Evolutionary conservation across 2,797 vertebrate species (phyloP), one percentile per base, ranked within the genome.

Genomic region (Petrocephalus schoutedeni): DNA sequence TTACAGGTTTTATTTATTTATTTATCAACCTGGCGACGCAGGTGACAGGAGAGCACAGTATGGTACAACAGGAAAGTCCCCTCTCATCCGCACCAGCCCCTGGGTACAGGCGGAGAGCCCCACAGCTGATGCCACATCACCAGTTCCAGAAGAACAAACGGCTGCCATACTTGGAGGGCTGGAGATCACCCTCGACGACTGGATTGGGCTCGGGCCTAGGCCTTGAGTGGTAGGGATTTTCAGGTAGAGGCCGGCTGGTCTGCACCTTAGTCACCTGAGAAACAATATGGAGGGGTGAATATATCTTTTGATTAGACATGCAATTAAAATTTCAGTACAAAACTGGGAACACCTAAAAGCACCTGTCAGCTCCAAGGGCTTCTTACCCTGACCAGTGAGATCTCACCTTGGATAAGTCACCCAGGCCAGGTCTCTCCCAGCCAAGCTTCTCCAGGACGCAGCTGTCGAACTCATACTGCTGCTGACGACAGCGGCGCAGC

Each of bases 381-480:
- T 23, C 54, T 12, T 54, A 19, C 23, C 51, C 16, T 36, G 9
- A 64, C 19, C 28, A 2, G 19, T 28, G 16, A 67, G 57, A 56
- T 80, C 91, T 96, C 94, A 99, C 98, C 98, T 99, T 99, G 12
- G 98, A 99, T 90, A 99, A 95, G 2, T 98, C 92, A 90, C 98
- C 98, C 89, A 99, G 95, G 0, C 96, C 95, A 1, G 98, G 98
- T 85, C 98, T 96, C 92, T 96, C 94, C 98, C 98, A 99, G 4
- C 98, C 98, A 92, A 99, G 92, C 91, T 98, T 99, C 56, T 99
- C 96, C 56, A 99, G 95, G 91, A 98, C 98, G 21, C 98, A 99
- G 92, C 92, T 92, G 90, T 99, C 98, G 89, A 99, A 99, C 51
- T 87, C 91, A 0, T 96, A 91, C 94, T 99, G 98, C 92, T 98